Evolutionary conservation across 2,113 vertebrate species (phyloP).

Genomic region (Saguinus imperator): DNA sequence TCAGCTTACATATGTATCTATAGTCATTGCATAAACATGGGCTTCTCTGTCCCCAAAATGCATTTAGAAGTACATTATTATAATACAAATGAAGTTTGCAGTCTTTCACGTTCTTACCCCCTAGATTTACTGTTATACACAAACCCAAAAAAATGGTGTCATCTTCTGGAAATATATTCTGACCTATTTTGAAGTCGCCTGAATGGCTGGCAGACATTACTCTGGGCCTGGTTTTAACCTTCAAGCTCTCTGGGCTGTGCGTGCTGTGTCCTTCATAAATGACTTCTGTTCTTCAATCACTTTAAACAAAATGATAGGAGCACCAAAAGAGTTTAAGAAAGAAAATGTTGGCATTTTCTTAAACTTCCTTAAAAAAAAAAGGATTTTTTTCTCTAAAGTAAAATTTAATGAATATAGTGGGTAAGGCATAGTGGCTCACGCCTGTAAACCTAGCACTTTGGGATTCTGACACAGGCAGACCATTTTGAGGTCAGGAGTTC

Average conservation of each 20-base stretch:
- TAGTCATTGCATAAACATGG: background rate
- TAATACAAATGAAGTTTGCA: background rate
- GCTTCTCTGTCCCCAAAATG: background rate
- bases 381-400: background rate
- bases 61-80: background rate
- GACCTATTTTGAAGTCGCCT: background rate
- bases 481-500: no score
- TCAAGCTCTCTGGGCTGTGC: background rate
- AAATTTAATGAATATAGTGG: background rate
- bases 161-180: background rate
- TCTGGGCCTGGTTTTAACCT: background rate
- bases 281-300: background rate
- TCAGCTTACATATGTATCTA: background rate
- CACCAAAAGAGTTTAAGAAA: background rate
- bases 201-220: background rate
- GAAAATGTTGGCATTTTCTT: background rate
- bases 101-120: background rate
- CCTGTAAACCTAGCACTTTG: no score
- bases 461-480: no score
- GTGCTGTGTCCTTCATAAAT: conserved; percentile 18
- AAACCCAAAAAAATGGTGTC: background rate
- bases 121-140: background rate
- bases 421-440: no score
- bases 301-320: background rate
- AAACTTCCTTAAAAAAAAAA: no score